Evolutionary conservation across 2,113 vertebrate genomes (phyloP).

Genomic region (Phalacrocorax aristotelis): DNA sequence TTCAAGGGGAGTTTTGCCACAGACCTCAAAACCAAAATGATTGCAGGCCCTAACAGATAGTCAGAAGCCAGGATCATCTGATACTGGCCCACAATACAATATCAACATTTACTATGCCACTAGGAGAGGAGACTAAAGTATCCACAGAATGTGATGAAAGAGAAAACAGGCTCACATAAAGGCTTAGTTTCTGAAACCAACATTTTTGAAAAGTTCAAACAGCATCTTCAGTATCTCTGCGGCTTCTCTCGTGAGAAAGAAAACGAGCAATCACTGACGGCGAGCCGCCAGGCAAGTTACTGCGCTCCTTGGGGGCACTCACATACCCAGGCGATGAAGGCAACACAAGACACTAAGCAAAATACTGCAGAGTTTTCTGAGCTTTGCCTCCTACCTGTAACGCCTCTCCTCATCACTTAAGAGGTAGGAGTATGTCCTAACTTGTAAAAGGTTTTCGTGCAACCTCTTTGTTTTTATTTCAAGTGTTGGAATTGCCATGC

Average conservation of each 20-base stretch:
- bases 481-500: not conserved
- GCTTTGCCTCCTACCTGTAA: not conserved
- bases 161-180: not conserved
- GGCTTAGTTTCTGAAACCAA: not conserved
- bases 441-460: not conserved
- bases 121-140: not conserved
- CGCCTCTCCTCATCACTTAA: not conserved
- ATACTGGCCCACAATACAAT: not conserved
- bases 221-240: not conserved
- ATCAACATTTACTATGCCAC: not conserved
- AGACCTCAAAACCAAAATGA: not conserved
- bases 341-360: not conserved
- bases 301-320: fast-evolving
- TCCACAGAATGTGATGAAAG: not conserved
- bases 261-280: not conserved
- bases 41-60: not conserved
- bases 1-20: not conserved
- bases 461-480: not conserved
- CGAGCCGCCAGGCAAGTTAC: not conserved
- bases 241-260: not conserved
- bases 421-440: not conserved
- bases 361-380: not conserved
- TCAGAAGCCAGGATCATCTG: not conserved
- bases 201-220: not conserved
- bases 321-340: not conserved